phyloP scores from a whole-genome alignment of 2,113 vertebrate species.

The Himantopus leucocephalus region DNA sequence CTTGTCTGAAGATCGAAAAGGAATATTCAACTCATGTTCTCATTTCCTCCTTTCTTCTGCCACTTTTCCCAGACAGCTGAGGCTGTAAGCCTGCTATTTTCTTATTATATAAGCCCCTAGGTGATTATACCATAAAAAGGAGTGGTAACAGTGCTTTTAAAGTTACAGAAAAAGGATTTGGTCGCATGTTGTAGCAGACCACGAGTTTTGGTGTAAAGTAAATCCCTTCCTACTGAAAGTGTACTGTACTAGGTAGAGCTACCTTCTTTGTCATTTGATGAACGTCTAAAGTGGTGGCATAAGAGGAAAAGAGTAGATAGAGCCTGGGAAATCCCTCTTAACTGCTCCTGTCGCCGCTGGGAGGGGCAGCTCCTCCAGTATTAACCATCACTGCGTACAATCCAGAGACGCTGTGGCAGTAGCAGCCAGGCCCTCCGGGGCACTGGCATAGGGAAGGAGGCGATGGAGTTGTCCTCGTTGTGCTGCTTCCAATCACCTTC shows the following conservation, averaged over 20 bases:
- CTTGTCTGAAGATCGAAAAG: too few relatives aligned
- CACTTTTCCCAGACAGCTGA: not conserved
- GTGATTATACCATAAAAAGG: not conserved
- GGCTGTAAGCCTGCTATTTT: not conserved
- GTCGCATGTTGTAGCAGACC: not conserved
- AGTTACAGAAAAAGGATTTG: not conserved
- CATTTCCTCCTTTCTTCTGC: not conserved
- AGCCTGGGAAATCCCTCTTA: not conserved
- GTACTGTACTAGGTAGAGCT: fast-evolving
- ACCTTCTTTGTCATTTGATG: not conserved
- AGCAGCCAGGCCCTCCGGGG: not conserved
- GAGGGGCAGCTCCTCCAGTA: not conserved
- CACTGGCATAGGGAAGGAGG: not conserved
- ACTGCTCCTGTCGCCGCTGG: not conserved
- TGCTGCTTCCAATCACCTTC: not conserved
- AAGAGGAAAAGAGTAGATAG: not conserved
- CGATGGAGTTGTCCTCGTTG: not conserved
- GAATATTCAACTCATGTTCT: not conserved
- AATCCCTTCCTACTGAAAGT: not conserved
- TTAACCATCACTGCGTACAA: fast-evolving
- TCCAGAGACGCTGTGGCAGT: not conserved
- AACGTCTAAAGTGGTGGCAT: fast-evolving
- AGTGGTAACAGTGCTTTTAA: not conserved
- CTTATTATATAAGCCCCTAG: fast-evolving
- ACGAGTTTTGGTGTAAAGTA: not conserved